Evolutionary conservation across 2,113 vertebrate genomes (phyloP).

Genomic region (Forbesichthys agassizii): DNA sequence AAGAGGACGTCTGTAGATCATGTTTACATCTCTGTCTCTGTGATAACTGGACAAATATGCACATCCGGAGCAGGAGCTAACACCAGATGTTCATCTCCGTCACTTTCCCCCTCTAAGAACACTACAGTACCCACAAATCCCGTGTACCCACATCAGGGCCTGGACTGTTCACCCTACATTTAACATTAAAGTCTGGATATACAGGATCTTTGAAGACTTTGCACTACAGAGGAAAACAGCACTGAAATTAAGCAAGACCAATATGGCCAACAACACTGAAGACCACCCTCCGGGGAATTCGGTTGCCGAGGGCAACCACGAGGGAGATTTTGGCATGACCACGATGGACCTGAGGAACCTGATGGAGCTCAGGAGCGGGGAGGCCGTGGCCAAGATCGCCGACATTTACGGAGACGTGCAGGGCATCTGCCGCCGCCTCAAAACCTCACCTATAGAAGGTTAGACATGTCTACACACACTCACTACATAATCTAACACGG

Average conservation of each 20-base stretch:
- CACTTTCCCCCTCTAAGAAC: constrained; percentile 42
- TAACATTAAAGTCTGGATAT: constrained; percentile 8
- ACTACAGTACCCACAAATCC: constrained; percentile 51
- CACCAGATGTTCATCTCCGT: constrained; percentile 59
- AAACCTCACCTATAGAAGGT: constrained; percentile 94
- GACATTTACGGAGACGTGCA: constrained; percentile 82
- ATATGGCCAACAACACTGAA: constrained; percentile 86
- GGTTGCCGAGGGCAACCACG: constrained; percentile 82
- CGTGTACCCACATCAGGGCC: constrained; percentile 17
- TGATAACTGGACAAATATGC: constrained; percentile 75
- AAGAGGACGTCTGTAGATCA: constrained; percentile 68
- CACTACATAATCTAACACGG: neutral
- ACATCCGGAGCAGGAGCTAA: constrained; percentile 74
- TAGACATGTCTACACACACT: constrained; percentile 27
- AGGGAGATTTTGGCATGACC: constrained; percentile 88
- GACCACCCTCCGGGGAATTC: constrained; percentile 89
- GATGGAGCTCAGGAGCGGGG: constrained; percentile 88
- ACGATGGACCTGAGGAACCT: constrained; percentile 84
- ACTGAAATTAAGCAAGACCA: constrained; percentile 23
- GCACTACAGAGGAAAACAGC: neutral
- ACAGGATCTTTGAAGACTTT: neutral
- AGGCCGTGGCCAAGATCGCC: constrained; percentile 82
- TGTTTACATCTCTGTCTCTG: constrained; percentile 72
- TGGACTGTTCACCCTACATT: constrained; percentile 6
- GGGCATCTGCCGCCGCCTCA: constrained; percentile 86